phyloP scores from a whole-genome alignment of 1,140 invertebrate genomes.

The Choristoneura fumiferana region DNA sequence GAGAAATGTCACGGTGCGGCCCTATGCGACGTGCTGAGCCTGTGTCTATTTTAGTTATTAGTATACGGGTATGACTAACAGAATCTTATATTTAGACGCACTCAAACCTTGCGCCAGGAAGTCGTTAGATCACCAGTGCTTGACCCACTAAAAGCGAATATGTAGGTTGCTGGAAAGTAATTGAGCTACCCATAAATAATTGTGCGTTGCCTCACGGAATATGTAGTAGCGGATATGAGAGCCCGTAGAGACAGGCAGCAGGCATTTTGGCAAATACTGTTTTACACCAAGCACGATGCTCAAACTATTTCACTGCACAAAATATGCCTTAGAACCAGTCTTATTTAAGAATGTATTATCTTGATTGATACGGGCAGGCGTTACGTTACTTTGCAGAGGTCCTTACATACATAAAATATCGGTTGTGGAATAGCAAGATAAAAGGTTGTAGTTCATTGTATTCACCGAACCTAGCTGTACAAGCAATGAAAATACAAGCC shows the following conservation, averaged over 20 bases:
- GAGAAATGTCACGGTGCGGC: constrained; percentile 28
- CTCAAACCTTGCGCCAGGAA: constrained; percentile 45
- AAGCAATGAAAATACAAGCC: background rate
- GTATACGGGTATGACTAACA: constrained; percentile 27
- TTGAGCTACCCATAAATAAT: constrained; percentile 25
- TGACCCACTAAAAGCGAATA: constrained; percentile 47
- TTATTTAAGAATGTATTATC: too few species aligned
- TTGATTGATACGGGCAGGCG: too few species aligned
- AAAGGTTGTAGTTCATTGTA: too few species aligned
- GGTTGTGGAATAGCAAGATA: too few species aligned
- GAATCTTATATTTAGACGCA: constrained; percentile 39
- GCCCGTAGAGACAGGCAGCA: constrained; percentile 2
- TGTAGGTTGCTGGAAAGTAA: constrained; percentile 32
- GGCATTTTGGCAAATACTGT: too few species aligned
- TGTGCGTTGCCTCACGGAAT: constrained; percentile 15
- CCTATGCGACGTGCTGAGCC: constrained; percentile 24
- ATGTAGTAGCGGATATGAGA: constrained; percentile 9
- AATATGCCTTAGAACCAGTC: too few species aligned
- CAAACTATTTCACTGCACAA: too few species aligned
- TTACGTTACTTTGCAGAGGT: too few species aligned
- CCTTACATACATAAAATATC: too few species aligned
- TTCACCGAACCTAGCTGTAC: background rate
- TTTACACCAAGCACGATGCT: too few species aligned
- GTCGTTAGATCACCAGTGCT: constrained; percentile 43
- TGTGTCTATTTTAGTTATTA: constrained; percentile 30